Evolutionary conservation across 2,888 invertebrate species (phyloP), one percentile per base, ranked within the genome.

Genomic region (Melangyna quadrimaculata): DNA sequence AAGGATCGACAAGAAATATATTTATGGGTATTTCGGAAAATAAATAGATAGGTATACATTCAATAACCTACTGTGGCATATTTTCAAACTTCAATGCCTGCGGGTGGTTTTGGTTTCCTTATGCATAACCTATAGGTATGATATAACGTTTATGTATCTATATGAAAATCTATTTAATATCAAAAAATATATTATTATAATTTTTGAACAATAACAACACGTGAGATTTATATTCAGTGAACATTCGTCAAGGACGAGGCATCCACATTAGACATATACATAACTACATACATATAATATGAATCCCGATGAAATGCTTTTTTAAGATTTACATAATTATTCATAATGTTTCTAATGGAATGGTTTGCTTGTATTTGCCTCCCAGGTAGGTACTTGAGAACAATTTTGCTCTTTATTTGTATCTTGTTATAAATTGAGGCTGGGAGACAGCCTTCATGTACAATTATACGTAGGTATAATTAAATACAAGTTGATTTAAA

Each of bases 1-100:
- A 80, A 63, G 80, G 61, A 80, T 80, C 80, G 69, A 84, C 72
- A 84, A 77, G 72, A 69, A 80, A 75, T 71, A 84, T 72, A 70
- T 80, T 84, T 80, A 80, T 69, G 67, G 55, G n/a, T n/a, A n/a
- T 45, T 51, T 55, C n/a, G 61, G 48, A 32, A 69, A 78, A n/a
- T n/a, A 67, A 29, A 57, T 59, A 45, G 17, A 57, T 69, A 53
- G n/a, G n/a, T 35, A 32, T 19, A 55, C 57, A 57, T 40, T 22
- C 5, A 24, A 0, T 24, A 29, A 8, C 43, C 22, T 27, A 10
- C 45, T 27, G 45, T 17, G 65, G 45, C 12, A 10, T n/a, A n/a
- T 61, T 72, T n/a, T 35, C 19, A 63, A 10, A 59, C 53, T 53
- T 19, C 10, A 55, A 35, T 19, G 37, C n/a, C 32, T 65, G 35